These are phyloP conservation scores for Nymphalis urticae DNA, from an alignment of 2,888 invertebrate species.

Conservation along the genomic window DNA sequence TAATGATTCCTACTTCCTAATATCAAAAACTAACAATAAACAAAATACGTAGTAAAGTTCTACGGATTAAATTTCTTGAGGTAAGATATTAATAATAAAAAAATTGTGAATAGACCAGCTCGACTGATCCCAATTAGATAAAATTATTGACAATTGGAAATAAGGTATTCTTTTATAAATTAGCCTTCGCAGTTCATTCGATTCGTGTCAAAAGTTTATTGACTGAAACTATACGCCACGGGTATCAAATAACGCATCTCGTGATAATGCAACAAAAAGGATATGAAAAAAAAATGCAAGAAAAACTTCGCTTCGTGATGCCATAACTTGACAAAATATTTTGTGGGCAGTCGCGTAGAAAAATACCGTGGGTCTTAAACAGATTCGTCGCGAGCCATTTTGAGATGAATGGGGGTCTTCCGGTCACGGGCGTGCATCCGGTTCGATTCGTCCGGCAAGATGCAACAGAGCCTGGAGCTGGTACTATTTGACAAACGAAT, in stretches of 20 bases:
- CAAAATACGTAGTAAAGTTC: no score
- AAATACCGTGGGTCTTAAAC: conserved; percentile 70
- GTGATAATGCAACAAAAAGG: conserved; percentile 42
- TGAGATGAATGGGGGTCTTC: conserved; percentile 74
- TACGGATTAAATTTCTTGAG: no score
- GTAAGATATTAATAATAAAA: no score
- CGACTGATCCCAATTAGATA: no score
- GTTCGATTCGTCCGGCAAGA: conserved; percentile 49
- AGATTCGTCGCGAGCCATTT: conserved; percentile 73
- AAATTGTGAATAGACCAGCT: no score
- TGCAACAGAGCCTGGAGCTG: conserved; percentile 31
- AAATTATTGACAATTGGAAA: no score
- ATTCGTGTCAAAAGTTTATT: conserved; percentile 21
- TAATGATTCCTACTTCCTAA: no score
- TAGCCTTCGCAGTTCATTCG: conserved; percentile 48
- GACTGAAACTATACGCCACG: conserved; percentile 34
- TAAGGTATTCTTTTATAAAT: not conserved
- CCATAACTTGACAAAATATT: conserved; percentile 67
- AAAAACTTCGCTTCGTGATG: conserved; percentile 69
- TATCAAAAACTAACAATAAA: no score
- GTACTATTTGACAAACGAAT: conserved; percentile 47
- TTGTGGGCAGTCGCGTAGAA: conserved; percentile 72
- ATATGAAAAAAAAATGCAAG: conserved; percentile 59
- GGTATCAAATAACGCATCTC: conserved; percentile 40
- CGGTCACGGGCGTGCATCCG: conserved; percentile 74